Evolutionary conservation across 2,113 vertebrate species (phyloP), one percentile per base, ranked within the genome.

Genomic region (Pollachius pollachius): DNA sequence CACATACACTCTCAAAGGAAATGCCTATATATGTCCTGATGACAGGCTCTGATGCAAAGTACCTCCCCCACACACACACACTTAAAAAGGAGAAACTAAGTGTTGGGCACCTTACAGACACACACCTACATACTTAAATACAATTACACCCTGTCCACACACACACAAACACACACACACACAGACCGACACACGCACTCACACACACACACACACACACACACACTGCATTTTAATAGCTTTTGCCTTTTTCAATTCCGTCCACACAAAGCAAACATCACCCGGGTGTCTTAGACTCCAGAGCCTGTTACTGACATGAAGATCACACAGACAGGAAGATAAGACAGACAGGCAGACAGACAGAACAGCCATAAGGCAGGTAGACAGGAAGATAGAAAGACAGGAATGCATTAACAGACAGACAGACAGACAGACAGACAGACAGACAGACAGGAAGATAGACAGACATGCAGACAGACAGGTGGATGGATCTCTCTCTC

Each of bases 201-300:
- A 61, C 57, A 56, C 18, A 54, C 52, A 54, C 2, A 54, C 4
- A 58, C 52, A 72, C 30, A 37, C 52, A 67, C 65, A 62, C 4
- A 25, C 69, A 83, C 62, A 80, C 71, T 67, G 59, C 72, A 75
- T 76, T 78, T 85, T 77, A 76, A 87, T 74, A 62, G 72, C 74
- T 48, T 75, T 79, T 87, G 88, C 81, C 82, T 16, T 77, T 85
- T 86, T 73, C 78, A 71, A 73, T 80, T 70, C 75, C 74, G 4
- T 37, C 57, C 75, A 75, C 74, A 74, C 67, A 81, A 83, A 30
- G 34, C 76, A 80, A 81, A 84, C 79, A 79, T 80, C 74, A 72
- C 56, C 74, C 30, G 5, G 30, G 30, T 30, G 30, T 30, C 30
- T 30, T 30, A 30, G 30, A 30, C 30, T 30, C 30, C 30, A 30